Base-by-base conservation (phyloP, 2,797 vertebrate genomes). In the Molossus molossus region DNA sequence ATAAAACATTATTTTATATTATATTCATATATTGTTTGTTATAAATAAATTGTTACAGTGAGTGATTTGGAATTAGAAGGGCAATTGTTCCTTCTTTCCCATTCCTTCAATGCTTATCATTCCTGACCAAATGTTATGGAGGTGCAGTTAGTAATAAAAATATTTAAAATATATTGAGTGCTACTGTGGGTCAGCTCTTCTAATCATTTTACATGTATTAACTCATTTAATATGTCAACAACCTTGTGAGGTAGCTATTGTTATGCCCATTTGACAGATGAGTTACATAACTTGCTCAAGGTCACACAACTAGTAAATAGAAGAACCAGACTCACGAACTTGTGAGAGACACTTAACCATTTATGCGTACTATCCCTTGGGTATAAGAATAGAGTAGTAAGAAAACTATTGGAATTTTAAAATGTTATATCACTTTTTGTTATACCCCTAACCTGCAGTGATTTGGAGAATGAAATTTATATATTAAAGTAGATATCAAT, bases 41-140 rank as follows among this genome's bases (percentile, higher is more conserved):
- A 40, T 53, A 50, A 94, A 55, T 7, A 84, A 95, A 95, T 82
- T 96, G 5, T 90, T 69, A 64, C 1, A 88, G 14, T 69, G 62
- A 77, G 40, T 87, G 25, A 15, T 81, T 85, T 86, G 21, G 40
- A 70, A 60, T 27, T 48, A 33, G 12, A 81, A 85, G 83, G 17
- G 14, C 11, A 87, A n/a, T 80, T 73, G 6, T 73, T 93, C 17
- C 25, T 73, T 79, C 15, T 77, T 85, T 72, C 29, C 18, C 12
- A 69, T 5, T 4, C 4, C 45, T 79, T 50, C 37, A 12, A 70
- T 87, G 12, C 13, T 89, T 27, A 79, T 4, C 17, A 67, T 15
- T 85, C 53, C 15, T 96, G 45, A 83, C 21, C 17, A 81, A 82
- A 87, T 88, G 8, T 53, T 55, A 88, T 6, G 58, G n/a, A 95